Evolutionary conservation across 2,888 invertebrate species (phyloP), one percentile per base, ranked within the genome.

Genomic region (Pristionchus exspectatus): DNA sequence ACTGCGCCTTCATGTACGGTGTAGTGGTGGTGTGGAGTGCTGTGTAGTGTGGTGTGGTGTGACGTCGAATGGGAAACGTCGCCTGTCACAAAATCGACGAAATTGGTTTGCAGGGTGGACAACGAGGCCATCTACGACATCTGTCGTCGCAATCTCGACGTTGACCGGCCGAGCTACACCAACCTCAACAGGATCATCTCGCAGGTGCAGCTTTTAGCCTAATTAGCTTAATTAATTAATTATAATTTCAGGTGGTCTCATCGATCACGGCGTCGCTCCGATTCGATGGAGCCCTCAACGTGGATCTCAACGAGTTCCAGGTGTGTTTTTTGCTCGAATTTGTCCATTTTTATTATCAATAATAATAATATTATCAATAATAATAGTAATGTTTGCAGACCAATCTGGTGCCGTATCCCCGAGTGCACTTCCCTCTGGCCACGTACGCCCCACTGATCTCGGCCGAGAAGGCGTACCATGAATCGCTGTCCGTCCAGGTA

Each of bases 131-230:
- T 44, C 44, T 74, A 54, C 72, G 50, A 56, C 30, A 88, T 33
- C 10, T 54, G 27, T n/a, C 16, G 33, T 9, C 24, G 44, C 12
- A 97, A 97, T 93, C 38, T 50, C 3, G 50, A 50, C 50, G 38
- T 50, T 5, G 38, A 50, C 74, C 90, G 97, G 77, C 98, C 98
- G 0, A 97, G 97, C 94, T 97, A 97, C 95, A 98, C 97, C 81
- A 97, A 97, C 95, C 96, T 98, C 95, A 98, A 98, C 96, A 96
- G 98, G 94, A 96, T 98, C 94, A 98, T 98, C 94, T 97, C 98
- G 83, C 98, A 98, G 96, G 98, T 69, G 27, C 9, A 10, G 9
- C 44, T 38, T 38, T 38, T 50, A 50, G 12, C 12, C 12, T 50
- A 50, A 50, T 50, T 69, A 30, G 30, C 14, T 69, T 30, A 1